Evolutionary conservation across 2,888 invertebrate genomes (phyloP).

Genomic region (Phaedon cochleariae): DNA sequence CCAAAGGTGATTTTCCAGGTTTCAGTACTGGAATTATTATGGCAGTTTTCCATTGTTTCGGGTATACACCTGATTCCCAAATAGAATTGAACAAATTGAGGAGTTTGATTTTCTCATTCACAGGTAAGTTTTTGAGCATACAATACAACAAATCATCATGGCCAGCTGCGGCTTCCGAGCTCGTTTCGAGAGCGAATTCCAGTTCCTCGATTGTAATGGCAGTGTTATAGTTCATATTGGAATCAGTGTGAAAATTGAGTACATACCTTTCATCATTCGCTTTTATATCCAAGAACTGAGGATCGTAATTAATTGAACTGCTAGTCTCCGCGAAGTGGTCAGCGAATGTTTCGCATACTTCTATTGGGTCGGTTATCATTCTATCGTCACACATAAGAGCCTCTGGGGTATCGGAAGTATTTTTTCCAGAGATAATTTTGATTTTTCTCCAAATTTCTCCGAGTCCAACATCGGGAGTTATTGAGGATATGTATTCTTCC

Average conservation of each 20-base stretch:
- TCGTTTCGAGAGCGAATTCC: slow-evolving; percentile 1
- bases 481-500: slow-evolving; percentile 3
- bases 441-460: slow-evolving; percentile 7
- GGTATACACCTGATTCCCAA: slow-evolving; percentile 12
- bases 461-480: neutral
- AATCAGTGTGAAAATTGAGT: neutral
- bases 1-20: slow-evolving; percentile 12
- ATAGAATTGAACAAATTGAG: neutral
- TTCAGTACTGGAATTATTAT: slow-evolving; percentile 22
- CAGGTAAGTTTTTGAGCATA: neutral
- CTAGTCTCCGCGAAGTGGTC: slow-evolving; percentile 3
- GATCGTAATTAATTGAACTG: neutral
- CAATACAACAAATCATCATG: neutral
- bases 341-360: neutral
- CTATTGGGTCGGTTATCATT: neutral
- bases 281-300: neutral
- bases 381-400: neutral
- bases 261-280: neutral
- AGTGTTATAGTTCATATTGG: neutral
- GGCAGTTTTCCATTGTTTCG: slow-evolving; percentile 15
- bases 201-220: slow-evolving; percentile 1
- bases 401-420: neutral
- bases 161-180: slow-evolving; percentile 2
- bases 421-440: slow-evolving; percentile 8
- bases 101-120: neutral